Conservation (phyloP, 2,113 vertebrate genomes). For the Bungarus multicinctus region DNA sequence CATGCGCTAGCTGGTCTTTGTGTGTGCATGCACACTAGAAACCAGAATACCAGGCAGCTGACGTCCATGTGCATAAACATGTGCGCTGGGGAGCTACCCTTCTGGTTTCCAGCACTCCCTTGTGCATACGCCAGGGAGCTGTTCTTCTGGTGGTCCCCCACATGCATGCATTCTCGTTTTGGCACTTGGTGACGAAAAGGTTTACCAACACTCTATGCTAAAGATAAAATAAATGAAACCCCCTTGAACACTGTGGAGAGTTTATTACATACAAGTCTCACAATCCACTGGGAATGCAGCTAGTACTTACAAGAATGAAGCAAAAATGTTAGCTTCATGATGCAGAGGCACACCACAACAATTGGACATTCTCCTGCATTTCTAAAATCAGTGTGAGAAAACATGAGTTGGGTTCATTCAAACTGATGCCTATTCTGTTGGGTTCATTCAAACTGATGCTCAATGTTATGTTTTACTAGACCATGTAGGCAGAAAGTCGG, state of each 20-base stretch:
- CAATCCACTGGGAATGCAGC: neutral
- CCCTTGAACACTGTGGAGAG: neutral
- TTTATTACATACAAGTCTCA: neutral
- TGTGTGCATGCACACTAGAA: too few species aligned
- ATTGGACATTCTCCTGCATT: neutral
- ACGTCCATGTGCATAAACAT: too few species aligned
- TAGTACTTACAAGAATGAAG: neutral
- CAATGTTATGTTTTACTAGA: neutral
- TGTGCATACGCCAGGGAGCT: too few species aligned
- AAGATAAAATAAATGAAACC: neutral
- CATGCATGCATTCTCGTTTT: too few species aligned
- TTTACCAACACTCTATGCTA: neutral
- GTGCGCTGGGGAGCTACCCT: too few species aligned
- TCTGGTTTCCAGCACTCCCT: too few species aligned
- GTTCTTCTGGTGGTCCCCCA: too few species aligned
- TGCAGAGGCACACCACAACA: neutral
- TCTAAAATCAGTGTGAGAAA: neutral
- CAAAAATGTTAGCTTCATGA: too few species aligned
- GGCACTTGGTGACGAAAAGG: too few species aligned
- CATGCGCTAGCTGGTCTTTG: too few species aligned
- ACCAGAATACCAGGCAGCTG: too few species aligned
- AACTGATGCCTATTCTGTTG: neutral
- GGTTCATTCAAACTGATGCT: neutral
- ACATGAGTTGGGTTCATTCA: neutral
- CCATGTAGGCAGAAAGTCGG: neutral